A percentile compares a stretch with the other conserved stretches of the same genome.
Conservation (phyloP, 2,797 vertebrate genomes). For the Cyprinodon diabolis region DNA sequence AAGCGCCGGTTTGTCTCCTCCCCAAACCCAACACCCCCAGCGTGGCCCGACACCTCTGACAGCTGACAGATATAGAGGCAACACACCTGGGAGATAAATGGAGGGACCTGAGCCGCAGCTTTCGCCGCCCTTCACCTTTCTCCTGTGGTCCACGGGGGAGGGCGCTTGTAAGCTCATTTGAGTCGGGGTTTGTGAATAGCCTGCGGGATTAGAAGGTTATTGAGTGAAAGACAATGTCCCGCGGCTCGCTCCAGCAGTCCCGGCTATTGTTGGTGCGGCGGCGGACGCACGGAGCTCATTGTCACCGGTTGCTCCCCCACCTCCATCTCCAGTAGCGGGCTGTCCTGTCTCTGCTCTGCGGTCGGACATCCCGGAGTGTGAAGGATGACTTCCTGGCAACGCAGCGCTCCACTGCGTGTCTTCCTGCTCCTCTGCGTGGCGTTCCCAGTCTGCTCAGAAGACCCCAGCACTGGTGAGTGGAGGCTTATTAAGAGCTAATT, state of each 20-base stretch:
- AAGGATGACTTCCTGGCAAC: constrained; percentile 81
- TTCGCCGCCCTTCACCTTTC: constrained; percentile 38
- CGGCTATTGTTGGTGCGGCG: constrained; percentile 70
- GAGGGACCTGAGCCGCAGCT: constrained; percentile 48
- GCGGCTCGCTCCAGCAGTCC: constrained; percentile 54
- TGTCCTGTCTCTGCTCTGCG: constrained; percentile 43
- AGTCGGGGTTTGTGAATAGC: constrained; percentile 65
- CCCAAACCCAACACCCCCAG: background rate
- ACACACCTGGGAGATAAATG: constrained; percentile 53
- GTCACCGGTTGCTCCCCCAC: constrained; percentile 22
- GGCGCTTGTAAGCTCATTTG: constrained; percentile 71
- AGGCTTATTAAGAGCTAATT: constrained; percentile 56
- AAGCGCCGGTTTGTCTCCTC: background rate
- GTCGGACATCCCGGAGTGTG: constrained; percentile 65
- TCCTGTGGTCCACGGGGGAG: constrained; percentile 62
- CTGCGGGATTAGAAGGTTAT: constrained; percentile 70
- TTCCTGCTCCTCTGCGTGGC: constrained; percentile 62
- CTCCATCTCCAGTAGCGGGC: constrained; percentile 53
- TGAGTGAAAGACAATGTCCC: constrained; percentile 70
- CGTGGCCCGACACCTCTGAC: background rate
- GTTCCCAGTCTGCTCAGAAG: constrained; percentile 49
- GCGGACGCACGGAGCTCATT: constrained; percentile 60
- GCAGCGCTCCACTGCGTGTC: constrained; percentile 67
- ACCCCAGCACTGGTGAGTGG: constrained; percentile 74
- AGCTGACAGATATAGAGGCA: constrained; percentile 6